Evolutionary conservation across 1,140 invertebrate genomes (phyloP).

Genomic region (Caenorhabditis remanei): DNA sequence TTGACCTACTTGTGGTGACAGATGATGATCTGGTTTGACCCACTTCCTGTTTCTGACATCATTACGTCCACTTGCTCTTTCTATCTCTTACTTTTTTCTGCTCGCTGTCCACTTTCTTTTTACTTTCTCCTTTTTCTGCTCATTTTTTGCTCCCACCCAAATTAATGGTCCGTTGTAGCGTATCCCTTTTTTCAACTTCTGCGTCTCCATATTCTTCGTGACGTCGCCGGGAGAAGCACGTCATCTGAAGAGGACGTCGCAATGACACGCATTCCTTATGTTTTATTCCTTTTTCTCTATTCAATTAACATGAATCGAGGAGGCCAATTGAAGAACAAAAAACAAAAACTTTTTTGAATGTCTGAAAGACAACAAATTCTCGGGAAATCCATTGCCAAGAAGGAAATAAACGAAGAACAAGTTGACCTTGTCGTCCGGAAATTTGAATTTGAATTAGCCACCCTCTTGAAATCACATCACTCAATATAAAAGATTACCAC

Average conservation of each 20-base stretch:
- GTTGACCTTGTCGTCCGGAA: neutral
- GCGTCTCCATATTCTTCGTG: constrained; percentile 35
- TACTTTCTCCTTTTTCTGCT: neutral
- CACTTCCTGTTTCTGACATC: constrained; percentile 51
- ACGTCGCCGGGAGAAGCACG: constrained; percentile 29
- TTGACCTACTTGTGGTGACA: neutral
- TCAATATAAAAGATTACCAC: neutral
- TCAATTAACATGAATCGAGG: constrained; percentile 47
- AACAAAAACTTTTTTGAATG: neutral
- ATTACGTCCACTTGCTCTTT: constrained; percentile 30
- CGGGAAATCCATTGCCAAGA: neutral
- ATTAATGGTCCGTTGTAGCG: constrained; percentile 54
- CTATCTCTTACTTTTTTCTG: neutral
- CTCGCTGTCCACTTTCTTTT: neutral
- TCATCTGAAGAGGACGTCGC: constrained; percentile 42
- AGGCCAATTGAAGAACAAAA: constrained; percentile 25
- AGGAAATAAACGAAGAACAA: neutral
- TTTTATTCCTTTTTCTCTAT: constrained; percentile 55
- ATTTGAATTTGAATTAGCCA: constrained; percentile 37
- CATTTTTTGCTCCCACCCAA: constrained; percentile 39
- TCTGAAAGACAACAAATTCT: neutral
- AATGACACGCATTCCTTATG: constrained; percentile 56
- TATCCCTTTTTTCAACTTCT: constrained; percentile 29
- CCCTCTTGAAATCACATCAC: constrained; percentile 38
- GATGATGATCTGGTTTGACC: constrained; percentile 22